These are phyloP conservation scores for Trachelus troglodyta DNA, from an alignment of 2,888 invertebrate genomes.

Conservation along the genomic window DNA sequence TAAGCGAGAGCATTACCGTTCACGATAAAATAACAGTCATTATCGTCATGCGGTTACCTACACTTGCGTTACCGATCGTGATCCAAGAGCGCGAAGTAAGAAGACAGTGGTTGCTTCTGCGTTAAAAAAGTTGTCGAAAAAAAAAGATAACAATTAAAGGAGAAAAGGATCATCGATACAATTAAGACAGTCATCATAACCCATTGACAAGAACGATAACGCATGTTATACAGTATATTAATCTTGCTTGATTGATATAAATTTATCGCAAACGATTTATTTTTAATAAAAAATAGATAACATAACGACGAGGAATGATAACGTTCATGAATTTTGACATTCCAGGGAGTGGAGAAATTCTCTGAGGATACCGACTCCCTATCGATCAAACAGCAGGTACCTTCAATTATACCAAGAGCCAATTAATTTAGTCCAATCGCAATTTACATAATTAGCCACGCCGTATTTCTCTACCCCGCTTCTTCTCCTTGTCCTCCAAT, in stretches of 20 bases:
- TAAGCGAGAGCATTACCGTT: constrained; percentile 57
- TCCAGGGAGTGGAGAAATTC: neutral
- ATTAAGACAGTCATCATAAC: neutral
- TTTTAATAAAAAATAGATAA: neutral
- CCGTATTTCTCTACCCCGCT: neutral
- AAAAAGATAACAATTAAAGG: neutral
- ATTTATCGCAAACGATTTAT: neutral
- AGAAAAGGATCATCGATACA: neutral
- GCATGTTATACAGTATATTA: neutral
- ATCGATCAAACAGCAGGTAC: constrained; percentile 46
- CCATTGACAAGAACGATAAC: neutral
- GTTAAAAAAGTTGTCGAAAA: neutral
- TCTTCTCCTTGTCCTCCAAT: neutral
- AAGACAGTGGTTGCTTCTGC: constrained; percentile 22
- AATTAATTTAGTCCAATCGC: constrained; percentile 44
- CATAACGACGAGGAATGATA: neutral
- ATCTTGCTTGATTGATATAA: neutral
- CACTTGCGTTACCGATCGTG: constrained; percentile 39
- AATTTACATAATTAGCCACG: constrained; percentile 43
- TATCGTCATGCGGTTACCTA: constrained; percentile 45
- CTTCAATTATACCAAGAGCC: constrained; percentile 41
- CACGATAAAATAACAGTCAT: constrained; percentile 62
- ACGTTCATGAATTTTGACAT: neutral
- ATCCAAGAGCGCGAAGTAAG: constrained; percentile 39
- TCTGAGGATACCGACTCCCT: constrained; percentile 23